Conservation (phyloP, 2,888 invertebrate species). For the Hirtodrosophila cameraria region DNA sequence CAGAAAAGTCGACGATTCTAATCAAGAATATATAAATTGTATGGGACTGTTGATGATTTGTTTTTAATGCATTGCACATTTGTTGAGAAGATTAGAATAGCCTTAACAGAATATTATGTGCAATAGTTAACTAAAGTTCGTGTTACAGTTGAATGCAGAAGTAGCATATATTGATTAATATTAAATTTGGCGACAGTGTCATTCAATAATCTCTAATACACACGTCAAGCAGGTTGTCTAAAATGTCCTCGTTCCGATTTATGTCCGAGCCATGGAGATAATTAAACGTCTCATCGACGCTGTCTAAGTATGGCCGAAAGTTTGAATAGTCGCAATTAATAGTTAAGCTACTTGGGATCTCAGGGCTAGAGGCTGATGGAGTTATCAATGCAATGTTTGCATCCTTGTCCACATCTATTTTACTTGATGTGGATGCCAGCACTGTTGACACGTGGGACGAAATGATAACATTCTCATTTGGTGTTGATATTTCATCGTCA, state of each 20-base stretch:
- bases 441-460: slow-evolving; percentile 60
- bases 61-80: no score
- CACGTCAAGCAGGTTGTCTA: slow-evolving; percentile 81
- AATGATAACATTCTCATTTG: slow-evolving; percentile 64
- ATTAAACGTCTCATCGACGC: slow-evolving; percentile 80
- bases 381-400: slow-evolving; percentile 15
- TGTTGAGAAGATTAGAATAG: no score
- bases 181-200: slow-evolving; percentile 23
- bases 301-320: slow-evolving; percentile 76
- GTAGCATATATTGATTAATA: slow-evolving; percentile 1
- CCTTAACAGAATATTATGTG: no score
- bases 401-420: slow-evolving; percentile 37
- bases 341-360: slow-evolving; percentile 23
- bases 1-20: no score
- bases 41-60: no score
- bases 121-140: no score
- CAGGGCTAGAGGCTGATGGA: slow-evolving; percentile 22
- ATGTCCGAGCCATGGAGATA: slow-evolving; percentile 75
- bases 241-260: slow-evolving; percentile 75
- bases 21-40: no score
- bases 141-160: not conserved
- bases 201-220: slow-evolving; percentile 78
- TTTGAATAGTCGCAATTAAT: slow-evolving; percentile 57
- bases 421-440: slow-evolving; percentile 7
- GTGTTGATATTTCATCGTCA: slow-evolving; percentile 63